Evolutionary conservation across 2,888 invertebrate species (phyloP), one percentile per base, ranked within the genome.

Genomic region (Lepidochrysops patricia): DNA sequence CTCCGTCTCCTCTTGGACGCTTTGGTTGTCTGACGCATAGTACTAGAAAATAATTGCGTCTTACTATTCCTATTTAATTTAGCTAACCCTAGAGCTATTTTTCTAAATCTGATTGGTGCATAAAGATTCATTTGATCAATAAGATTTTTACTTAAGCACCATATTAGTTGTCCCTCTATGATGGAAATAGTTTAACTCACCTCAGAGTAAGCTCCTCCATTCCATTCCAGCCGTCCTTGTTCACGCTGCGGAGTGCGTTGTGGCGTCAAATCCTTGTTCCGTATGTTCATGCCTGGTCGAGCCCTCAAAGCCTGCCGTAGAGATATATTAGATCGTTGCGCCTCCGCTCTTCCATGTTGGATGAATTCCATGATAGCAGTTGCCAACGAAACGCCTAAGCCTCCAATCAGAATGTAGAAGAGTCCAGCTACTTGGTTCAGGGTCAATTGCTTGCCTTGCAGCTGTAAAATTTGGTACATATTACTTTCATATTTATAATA

Each of bases 341-440:
- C 94, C 75, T 95, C 94, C 54, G 90, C 89, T 70, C 94, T 93
- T 15, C 95, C 96, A 81, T 97, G 95, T 82, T 96, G 97, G 79
- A 98, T 95, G 82, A 98, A 98, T 87, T 99, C 99, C 50, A 97
- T 86, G 60, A 98, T 91, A 13, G 98, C 98, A 59, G 98, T 96
- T 4, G 94, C 91, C 76, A 99, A 92, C 13, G 98, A 97, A 57
- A 98, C 86, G 32, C 95, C 92, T 61, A 99, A 91, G 52, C 99
- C 99, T 26, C 95, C 96, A 72, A 98, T 95, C 66, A 99, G 91
- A 74, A 99, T 97, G 90, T 98, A 99, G 90, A 99, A 99, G 72
- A 99, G 95, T 54, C 99, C 99, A 26, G 98, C 98, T 48, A 99
- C 97, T 89, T 99, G 98, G 76, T 95, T 96, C 63, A 99, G 89